Evolutionary conservation across 2,113 vertebrate species (phyloP), one percentile per base, ranked within the genome.

Genomic region (Carassius gibelio): DNA sequence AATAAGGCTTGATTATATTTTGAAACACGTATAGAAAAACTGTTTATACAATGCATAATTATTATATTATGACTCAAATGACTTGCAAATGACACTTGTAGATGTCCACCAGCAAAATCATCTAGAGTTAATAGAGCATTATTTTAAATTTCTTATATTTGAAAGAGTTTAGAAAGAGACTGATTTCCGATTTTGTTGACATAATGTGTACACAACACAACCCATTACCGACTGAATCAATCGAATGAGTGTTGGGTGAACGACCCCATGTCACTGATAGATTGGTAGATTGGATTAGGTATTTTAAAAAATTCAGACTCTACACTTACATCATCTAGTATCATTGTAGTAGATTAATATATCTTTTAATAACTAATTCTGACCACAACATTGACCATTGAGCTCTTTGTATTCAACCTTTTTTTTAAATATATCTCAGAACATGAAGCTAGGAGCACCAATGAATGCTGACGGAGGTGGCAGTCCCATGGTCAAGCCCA

Each of bases 401-500:
- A 52, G 13, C 19, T 23, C 13, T 48, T 23, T 1, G 1, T 50
- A 23, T 14, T 14, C 5, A 23, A 48, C 21, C 11, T 15, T 66
- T 36, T 6, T 68, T 23, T 3, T 81, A 78, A 86, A 15, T 79
- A 84, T 57, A 85, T 82, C 76, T n/a, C 83, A 96, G 95, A 94
- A 89, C 88, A 88, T 92, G 87, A 95, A 95, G 88, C 91, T 93
- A 50, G 83, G 81, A 66, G 64, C 91, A 0, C 92, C 92, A 48
- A 92, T 94, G 89, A 96, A 95, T 71, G 94, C 95, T 1, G 98
- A 99, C 82, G 97, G 96, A 45, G 97, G 97, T 79, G 97, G 93
- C 91, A 99, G 97, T 87, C 97, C 97, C 17, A 95, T 97, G 95
- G 92, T 96, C 86, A 98, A 98, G 90, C 96, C 96, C 23, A 99